phyloP scores from a whole-genome alignment of 2,797 vertebrate species.

The Discoglossus pictus region DNA sequence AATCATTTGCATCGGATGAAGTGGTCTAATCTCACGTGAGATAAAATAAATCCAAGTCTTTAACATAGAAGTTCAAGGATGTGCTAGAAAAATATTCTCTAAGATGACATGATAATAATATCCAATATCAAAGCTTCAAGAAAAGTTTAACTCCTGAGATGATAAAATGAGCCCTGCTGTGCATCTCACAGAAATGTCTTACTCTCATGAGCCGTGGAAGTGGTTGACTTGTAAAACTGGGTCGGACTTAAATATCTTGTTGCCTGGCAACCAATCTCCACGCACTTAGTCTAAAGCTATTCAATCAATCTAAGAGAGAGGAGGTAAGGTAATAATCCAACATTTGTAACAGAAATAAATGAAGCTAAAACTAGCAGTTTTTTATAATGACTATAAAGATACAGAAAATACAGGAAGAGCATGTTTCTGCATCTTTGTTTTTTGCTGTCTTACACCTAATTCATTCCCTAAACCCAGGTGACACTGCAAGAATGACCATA shows the following conservation, averaged over 20 bases:
- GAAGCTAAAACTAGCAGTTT: constrained; percentile 27
- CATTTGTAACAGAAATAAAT: constrained; percentile 37
- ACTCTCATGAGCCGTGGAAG: constrained; percentile 11
- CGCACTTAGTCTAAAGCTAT: constrained; percentile 27
- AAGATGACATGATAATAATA: constrained; percentile 37
- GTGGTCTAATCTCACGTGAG: too few relatives aligned
- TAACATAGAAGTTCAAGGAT: too few relatives aligned
- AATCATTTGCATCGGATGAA: too few relatives aligned
- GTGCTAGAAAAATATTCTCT: not conserved
- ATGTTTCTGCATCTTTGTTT: too few relatives aligned
- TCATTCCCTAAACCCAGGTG: too few relatives aligned
- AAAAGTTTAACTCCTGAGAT: constrained; percentile 17
- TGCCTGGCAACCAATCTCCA: constrained; percentile 37
- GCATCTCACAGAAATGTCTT: constrained; percentile 5
- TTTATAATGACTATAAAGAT: too few relatives aligned
- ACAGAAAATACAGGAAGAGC: too few relatives aligned
- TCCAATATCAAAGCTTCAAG: constrained; percentile 10
- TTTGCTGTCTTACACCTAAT: too few relatives aligned
- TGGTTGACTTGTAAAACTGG: constrained; percentile 36
- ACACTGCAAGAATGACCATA: too few relatives aligned
- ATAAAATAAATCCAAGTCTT: too few relatives aligned
- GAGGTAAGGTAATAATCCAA: constrained; percentile 25
- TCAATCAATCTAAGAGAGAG: constrained; percentile 34
- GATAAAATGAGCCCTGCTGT: constrained; percentile 8
- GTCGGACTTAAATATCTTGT: constrained; percentile 43